These are phyloP conservation scores for Megalops cyprinoides DNA, from an alignment of 2,797 vertebrate genomes.

Conservation along the genomic window DNA sequence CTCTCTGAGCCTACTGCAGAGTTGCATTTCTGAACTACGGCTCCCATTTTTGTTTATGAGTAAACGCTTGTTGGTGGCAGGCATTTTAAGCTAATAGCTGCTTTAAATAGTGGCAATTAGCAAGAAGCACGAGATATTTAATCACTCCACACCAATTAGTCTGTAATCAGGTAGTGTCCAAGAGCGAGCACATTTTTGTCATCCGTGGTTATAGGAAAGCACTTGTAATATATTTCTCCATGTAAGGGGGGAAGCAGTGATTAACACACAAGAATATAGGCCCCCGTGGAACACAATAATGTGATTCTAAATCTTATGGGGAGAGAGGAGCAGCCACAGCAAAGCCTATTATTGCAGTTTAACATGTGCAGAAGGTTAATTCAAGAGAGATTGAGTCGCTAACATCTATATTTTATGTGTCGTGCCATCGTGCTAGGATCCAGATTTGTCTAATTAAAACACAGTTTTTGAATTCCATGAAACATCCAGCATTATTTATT, in stretches of 20 bases:
- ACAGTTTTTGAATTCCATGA: constrained; percentile 33
- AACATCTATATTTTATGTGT: constrained; percentile 57
- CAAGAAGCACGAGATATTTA: constrained; percentile 98
- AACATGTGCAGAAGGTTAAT: constrained; percentile 74
- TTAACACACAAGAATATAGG: constrained; percentile 73
- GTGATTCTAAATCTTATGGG: constrained; percentile 72
- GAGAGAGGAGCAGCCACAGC: constrained; percentile 61
- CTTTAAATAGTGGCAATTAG: constrained; percentile 99
- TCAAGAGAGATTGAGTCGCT: constrained; percentile 58
- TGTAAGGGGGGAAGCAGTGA: constrained; percentile 69
- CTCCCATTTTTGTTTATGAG: constrained; percentile 90
- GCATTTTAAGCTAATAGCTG: constrained; percentile 95
- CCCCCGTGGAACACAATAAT: constrained; percentile 72
- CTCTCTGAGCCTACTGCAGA: constrained; percentile 12
- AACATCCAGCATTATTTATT: constrained; percentile 19
- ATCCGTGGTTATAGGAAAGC: constrained; percentile 69
- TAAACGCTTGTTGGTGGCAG: constrained; percentile 88
- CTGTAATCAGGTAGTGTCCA: constrained; percentile 84
- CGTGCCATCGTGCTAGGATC: constrained; percentile 46
- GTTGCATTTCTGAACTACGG: constrained; percentile 20
- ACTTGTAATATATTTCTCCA: constrained; percentile 71
- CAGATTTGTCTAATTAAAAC: constrained; percentile 58
- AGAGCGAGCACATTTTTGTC: constrained; percentile 76
- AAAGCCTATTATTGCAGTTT: constrained; percentile 71
- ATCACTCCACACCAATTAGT: constrained; percentile 99